Percentiles rank a stretch among this genome's conserved stretches.
These are phyloP conservation scores for Molorchus minor DNA, from an alignment of 2,888 invertebrate genomes.

Conservation along the genomic window DNA sequence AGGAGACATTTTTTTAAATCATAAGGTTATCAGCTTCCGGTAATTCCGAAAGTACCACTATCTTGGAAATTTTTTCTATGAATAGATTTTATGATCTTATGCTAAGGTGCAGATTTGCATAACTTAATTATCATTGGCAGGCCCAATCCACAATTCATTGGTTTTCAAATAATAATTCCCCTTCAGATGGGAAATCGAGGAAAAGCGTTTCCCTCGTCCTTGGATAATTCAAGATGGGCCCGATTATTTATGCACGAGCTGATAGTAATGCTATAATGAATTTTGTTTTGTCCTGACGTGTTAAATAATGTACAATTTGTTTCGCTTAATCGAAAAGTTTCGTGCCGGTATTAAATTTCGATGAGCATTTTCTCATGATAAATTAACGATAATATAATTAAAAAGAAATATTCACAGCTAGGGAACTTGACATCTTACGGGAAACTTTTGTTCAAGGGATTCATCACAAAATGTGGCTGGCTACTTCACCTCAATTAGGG, in stretches of 20 bases:
- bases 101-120: too few relatives aligned
- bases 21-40: too few relatives aligned
- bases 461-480: too few relatives aligned
- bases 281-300: constrained; percentile 15
- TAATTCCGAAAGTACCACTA: too few relatives aligned
- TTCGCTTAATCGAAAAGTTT: constrained; percentile 6
- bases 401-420: not conserved
- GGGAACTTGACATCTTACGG: not conserved
- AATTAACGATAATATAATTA: constrained; percentile 13
- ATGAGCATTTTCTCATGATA: constrained; percentile 13
- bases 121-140: too few relatives aligned
- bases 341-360: not conserved
- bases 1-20: too few relatives aligned
- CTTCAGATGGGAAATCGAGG: constrained; percentile 33
- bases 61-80: too few relatives aligned
- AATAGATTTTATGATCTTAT: too few relatives aligned
- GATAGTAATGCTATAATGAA: constrained; percentile 4
- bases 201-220: constrained; percentile 27
- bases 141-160: too few relatives aligned
- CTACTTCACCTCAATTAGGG: too few relatives aligned
- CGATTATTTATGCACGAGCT: constrained; percentile 33
- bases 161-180: constrained; percentile 39
- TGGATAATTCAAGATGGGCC: constrained; percentile 32
- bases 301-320: constrained; percentile 6
- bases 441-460: not conserved